A percentile compares a stretch with the other conserved stretches of the same genome.
Evolutionary conservation across 2,888 invertebrate genomes (phyloP).

Genomic region (Margaritifera margaritifera): DNA sequence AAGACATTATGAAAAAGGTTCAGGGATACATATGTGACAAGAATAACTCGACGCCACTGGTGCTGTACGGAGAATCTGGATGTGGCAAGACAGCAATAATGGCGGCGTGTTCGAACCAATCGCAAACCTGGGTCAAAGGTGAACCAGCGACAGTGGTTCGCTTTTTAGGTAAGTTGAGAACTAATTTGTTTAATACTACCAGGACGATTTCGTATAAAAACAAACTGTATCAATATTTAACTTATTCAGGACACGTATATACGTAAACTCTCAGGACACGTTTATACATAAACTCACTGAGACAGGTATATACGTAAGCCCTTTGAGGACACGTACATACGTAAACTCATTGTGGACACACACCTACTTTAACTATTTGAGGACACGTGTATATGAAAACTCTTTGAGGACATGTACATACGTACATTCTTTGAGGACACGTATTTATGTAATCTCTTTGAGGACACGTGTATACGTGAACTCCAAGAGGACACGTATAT

Average conservation of each 20-base stretch:
- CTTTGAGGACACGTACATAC: too few species aligned
- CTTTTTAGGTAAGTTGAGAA: constrained; percentile 54
- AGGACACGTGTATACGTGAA: too few species aligned
- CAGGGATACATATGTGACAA: constrained; percentile 25
- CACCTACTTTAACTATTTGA: too few species aligned
- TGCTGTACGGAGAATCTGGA: constrained; percentile 62
- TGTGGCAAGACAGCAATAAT: constrained; percentile 65
- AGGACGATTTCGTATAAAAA: neutral
- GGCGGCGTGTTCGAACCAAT: constrained; percentile 48
- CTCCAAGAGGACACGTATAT: too few species aligned
- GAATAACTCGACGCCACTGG: constrained; percentile 35
- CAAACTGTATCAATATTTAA: neutral
- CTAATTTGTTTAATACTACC: neutral
- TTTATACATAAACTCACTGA: too few species aligned
- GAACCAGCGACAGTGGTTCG: constrained; percentile 51
- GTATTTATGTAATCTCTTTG: too few species aligned
- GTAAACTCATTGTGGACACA: too few species aligned
- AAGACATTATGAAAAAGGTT: constrained; percentile 33
- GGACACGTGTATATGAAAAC: too few species aligned
- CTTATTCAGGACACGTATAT: neutral
- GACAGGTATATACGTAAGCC: too few species aligned
- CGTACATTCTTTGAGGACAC: too few species aligned
- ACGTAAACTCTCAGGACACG: too few species aligned
- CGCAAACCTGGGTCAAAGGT: constrained; percentile 40
- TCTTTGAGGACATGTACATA: too few species aligned